A percentile compares a stretch with the other conserved stretches of the same genome.
Conservation (phyloP, 2,797 vertebrate genomes). For the Rhinoraja longicauda region DNA sequence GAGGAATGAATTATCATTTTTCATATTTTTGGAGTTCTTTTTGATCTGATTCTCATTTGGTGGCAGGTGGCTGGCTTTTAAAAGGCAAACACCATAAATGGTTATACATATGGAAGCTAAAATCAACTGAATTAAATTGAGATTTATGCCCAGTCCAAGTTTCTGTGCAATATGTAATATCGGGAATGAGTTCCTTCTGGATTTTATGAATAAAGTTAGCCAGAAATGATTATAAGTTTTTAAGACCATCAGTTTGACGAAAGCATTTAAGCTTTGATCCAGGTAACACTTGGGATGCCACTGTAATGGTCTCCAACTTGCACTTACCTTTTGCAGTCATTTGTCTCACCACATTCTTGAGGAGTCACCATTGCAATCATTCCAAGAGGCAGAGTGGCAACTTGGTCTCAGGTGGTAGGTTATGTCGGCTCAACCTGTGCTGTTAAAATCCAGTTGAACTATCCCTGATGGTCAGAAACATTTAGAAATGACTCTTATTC, state of each 20-base stretch:
- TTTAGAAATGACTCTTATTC: too few species aligned
- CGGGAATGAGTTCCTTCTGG: not conserved
- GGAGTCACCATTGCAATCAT: too few species aligned
- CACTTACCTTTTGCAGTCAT: too few species aligned
- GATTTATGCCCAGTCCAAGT: slow-evolving; percentile 27
- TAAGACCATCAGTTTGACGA: not conserved
- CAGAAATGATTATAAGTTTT: not conserved
- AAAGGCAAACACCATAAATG: slow-evolving; percentile 3
- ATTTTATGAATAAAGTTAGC: not conserved
- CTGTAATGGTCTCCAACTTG: too few species aligned
- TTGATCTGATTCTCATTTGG: slow-evolving; percentile 20
- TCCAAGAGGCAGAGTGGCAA: too few species aligned
- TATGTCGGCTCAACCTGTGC: too few species aligned
- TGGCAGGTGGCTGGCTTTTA: slow-evolving; percentile 27
- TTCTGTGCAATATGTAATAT: not conserved
- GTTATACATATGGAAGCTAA: slow-evolving; percentile 7
- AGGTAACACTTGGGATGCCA: too few species aligned
- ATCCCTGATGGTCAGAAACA: too few species aligned
- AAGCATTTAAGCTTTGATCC: not conserved
- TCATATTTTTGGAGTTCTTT: not conserved
- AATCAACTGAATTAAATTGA: slow-evolving; percentile 32
- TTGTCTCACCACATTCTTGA: too few species aligned
- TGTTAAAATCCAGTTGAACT: too few species aligned
- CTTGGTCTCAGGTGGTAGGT: too few species aligned
- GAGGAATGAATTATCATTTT: slow-evolving; percentile 33